Base-by-base conservation (phyloP, 1,140 invertebrate genomes). In the Drosophila sp. region DNA sequence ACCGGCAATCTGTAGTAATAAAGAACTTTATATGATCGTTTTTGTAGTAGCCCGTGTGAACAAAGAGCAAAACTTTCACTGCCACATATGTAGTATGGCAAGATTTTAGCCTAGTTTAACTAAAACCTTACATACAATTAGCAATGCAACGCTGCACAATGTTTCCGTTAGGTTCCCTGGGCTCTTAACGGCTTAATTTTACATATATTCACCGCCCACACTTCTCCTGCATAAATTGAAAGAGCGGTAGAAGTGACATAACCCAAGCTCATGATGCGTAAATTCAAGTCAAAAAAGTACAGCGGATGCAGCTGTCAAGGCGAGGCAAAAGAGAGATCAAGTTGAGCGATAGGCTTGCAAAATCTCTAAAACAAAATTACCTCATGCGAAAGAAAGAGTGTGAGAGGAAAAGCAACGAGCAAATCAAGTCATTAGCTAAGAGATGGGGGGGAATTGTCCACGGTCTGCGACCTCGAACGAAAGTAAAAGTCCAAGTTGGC, bases 401-500 rank as follows among this genome's bases (percentile, higher is more conserved):
- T 35, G 33, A 54, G 29, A 54, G 17, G 32, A 73, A 50, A 55
- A 74, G 55, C 35, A 69, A 65, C 57, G 68, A 61, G 60, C 60
- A 76, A 75, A 75, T 70, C 61, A 71, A 63, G 76, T 75, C 76
- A 78, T 78, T 78, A 78, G 70, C 67, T 70, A 60, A 58, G 23
- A 58, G 56, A 58, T 17, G 32, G 44, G 44, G 44, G 44, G 23
- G 44, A 27, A 27, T 66, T 25, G n/a, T 56, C 68, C 56, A 83
- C 80, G 84, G 83, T 80, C 80, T 77, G 84, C 84, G 84, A 89
- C 84, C 84, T 89, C 84, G 73, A 89, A 89, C 77, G 84, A 89
- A 89, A 89, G 84, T 89, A 89, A 89, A 89, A 89, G 84, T 80
- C 71, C 44, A 60, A 41, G 44, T 58, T 25, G n/a, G 17, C 44